Evolutionary conservation across 1,140 invertebrate genomes (phyloP).

Genomic region (Drosophila bifasciata): DNA sequence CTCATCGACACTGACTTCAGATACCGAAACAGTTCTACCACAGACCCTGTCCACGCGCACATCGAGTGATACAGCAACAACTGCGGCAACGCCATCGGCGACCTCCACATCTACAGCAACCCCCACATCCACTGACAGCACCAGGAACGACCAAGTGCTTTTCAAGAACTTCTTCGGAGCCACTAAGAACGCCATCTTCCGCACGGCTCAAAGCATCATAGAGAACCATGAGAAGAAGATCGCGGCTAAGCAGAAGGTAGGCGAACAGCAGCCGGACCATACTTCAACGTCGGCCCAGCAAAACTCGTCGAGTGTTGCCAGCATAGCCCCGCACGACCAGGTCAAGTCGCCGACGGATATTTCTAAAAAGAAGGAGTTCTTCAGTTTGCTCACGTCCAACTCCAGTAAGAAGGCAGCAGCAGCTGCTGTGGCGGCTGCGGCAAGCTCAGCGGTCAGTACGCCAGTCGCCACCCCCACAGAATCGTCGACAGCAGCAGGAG

Average conservation of each 20-base stretch:
- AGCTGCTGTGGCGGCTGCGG: conserved; percentile 66
- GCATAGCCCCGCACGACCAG: conserved; percentile 45
- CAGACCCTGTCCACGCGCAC: not conserved
- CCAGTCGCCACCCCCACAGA: conserved; percentile 55
- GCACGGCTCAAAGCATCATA: conserved; percentile 83
- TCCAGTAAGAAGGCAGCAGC: conserved; percentile 77
- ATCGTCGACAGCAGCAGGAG: not conserved
- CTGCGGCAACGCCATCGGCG: conserved; percentile 38
- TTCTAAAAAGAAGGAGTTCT: conserved; percentile 82
- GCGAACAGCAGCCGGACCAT: conserved; percentile 46
- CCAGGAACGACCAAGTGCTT: conserved; percentile 75
- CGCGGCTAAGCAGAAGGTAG: conserved; percentile 76
- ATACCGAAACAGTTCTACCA: too few relatives aligned
- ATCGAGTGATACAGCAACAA: conserved; percentile 4
- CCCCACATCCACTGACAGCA: conserved; percentile 64
- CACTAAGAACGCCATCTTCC: conserved; percentile 84
- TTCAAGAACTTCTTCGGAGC: conserved; percentile 84
- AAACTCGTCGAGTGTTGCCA: conserved; percentile 15
- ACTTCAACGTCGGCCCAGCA: not conserved
- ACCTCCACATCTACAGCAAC: conserved; percentile 50
- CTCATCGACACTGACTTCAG: not conserved
- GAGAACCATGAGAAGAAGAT: conserved; percentile 84
- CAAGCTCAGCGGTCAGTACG: conserved; percentile 42
- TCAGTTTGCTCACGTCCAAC: conserved; percentile 74
- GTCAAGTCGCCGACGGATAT: conserved; percentile 81